Evolutionary conservation across 1,140 invertebrate species (phyloP).

Genomic region (Meloidogyne hapla): DNA sequence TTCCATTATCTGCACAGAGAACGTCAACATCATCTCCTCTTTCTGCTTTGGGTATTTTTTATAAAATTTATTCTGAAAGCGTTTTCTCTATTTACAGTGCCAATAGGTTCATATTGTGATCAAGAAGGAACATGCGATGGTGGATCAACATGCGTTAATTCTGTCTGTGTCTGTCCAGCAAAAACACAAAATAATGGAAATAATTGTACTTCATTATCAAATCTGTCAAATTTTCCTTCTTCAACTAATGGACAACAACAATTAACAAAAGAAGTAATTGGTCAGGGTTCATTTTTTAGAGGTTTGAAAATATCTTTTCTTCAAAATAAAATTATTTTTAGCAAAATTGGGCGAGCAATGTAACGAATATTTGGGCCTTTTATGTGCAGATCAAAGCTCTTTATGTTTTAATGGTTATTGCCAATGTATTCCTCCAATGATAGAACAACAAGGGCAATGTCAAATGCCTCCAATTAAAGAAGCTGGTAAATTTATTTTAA

Average conservation of each 20-base stretch:
- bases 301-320: slow-evolving; percentile 9
- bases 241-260: neutral
- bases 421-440: slow-evolving; percentile 51
- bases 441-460: slow-evolving; percentile 56
- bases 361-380: slow-evolving; percentile 40
- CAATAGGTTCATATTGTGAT: slow-evolving; percentile 35
- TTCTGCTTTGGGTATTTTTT: slow-evolving; percentile 3
- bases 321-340: slow-evolving; percentile 30
- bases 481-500: slow-evolving; percentile 7
- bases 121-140: slow-evolving; percentile 53
- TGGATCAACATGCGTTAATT: slow-evolving; percentile 49
- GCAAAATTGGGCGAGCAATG: slow-evolving; percentile 53
- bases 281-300: neutral
- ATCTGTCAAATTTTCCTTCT: neutral
- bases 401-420: slow-evolving; percentile 52
- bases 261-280: neutral
- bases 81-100: neutral
- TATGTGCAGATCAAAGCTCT: slow-evolving; percentile 29
- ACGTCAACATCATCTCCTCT: slow-evolving; percentile 4
- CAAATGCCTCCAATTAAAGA: slow-evolving; percentile 19
- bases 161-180: slow-evolving; percentile 57
- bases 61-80: too few relatives aligned
- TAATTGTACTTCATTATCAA: slow-evolving; percentile 41
- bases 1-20: neutral
- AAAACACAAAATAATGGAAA: slow-evolving; percentile 51